These are phyloP conservation scores for Menidia menidia DNA, from an alignment of 2,797 vertebrate species.

Conservation along the genomic window DNA sequence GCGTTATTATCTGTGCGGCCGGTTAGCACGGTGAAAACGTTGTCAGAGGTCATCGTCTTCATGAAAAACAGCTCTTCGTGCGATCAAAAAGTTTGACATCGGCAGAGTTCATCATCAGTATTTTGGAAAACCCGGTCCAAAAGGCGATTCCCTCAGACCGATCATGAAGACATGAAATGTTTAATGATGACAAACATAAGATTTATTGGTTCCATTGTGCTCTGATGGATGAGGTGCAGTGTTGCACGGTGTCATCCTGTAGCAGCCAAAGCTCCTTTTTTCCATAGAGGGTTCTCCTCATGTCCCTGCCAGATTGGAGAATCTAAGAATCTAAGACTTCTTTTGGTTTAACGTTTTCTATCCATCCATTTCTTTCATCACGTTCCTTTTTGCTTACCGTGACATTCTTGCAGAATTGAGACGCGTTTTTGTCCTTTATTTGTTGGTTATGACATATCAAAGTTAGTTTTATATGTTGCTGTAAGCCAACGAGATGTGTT, in stretches of 20 bases:
- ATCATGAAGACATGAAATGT: background rate
- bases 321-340: background rate
- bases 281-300: conserved; percentile 10
- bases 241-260: conserved; percentile 1
- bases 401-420: background rate
- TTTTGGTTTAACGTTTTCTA: background rate
- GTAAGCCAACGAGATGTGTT: too few species aligned
- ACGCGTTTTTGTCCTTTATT: too few species aligned
- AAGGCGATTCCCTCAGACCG: background rate
- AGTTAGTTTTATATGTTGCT: too few species aligned
- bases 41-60: too few species aligned
- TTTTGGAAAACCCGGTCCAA: background rate
- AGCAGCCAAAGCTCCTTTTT: background rate
- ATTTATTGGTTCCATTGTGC: background rate
- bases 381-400: conserved; percentile 6
- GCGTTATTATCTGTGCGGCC: too few species aligned
- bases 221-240: background rate
- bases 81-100: too few species aligned
- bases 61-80: too few species aligned
- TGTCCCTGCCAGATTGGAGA: background rate
- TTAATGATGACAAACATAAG: background rate
- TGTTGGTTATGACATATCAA: too few species aligned
- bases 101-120: background rate
- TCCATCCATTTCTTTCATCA: background rate
- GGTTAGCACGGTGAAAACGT: too few species aligned